Evolutionary conservation across 2,888 invertebrate genomes (phyloP).

Genomic region (Perizoma flavofasciatum): DNA sequence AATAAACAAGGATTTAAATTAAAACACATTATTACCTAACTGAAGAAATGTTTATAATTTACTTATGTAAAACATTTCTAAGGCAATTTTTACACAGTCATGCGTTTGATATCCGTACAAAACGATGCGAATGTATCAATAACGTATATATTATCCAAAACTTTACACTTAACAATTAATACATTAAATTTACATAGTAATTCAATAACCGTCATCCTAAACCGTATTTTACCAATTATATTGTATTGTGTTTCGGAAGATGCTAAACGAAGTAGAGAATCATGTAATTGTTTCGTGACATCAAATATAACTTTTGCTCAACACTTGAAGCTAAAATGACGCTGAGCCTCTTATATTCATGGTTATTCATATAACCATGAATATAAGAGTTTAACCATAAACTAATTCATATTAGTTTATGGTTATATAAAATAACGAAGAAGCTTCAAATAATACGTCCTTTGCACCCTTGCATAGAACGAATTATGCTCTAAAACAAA

Average conservation of each 20-base stretch:
- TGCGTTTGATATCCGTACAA: constrained; percentile 31
- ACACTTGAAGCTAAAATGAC: no score
- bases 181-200: no score
- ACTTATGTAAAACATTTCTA: constrained; percentile 23
- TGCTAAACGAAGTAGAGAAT: no score
- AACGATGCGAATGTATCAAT: constrained; percentile 29
- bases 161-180: constrained; percentile 26
- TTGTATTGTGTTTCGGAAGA: no score
- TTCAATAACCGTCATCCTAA: no score
- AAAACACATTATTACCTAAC: constrained; percentile 1
- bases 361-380: no score
- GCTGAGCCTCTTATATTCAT: no score
- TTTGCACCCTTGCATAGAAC: constrained; percentile 17
- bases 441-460: constrained; percentile 6
- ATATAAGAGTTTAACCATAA: no score
- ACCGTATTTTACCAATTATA: no score
- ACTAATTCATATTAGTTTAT: no score
- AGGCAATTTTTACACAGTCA: constrained; percentile 34
- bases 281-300: no score
- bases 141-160: constrained; percentile 30
- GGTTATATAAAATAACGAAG: constrained; percentile 16
- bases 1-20: not conserved
- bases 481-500: constrained; percentile 13
- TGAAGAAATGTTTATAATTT: constrained; percentile 22
- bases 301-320: no score